These are phyloP conservation scores for Pseudomyrmex cubaensis DNA, from an alignment of 1,140 invertebrate species.

Conservation along the genomic window DNA sequence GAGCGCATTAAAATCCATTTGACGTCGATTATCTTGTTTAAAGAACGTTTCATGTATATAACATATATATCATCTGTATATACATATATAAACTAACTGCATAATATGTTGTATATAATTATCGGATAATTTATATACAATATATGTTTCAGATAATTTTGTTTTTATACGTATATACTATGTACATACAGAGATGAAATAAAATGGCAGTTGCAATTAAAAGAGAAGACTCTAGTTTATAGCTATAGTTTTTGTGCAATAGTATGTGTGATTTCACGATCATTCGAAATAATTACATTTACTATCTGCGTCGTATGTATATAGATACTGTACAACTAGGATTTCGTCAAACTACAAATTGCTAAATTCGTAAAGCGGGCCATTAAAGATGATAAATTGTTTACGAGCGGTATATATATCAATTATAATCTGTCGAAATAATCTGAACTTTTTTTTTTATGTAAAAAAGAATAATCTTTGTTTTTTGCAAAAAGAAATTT, in stretches of 20 bases:
- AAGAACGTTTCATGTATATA: no score
- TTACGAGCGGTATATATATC: neutral
- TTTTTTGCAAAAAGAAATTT: neutral
- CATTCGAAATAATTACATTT: neutral
- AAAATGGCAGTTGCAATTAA: conserved; percentile 63
- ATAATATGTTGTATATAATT: neutral
- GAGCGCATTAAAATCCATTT: no score
- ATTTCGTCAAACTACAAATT: conserved; percentile 5
- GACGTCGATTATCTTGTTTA: no score
- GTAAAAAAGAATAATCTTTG: neutral
- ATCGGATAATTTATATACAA: conserved; percentile 18
- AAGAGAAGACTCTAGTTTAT: conserved; percentile 28
- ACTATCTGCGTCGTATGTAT: neutral
- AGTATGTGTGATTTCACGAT: neutral
- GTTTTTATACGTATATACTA: no score
- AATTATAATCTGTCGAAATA: neutral
- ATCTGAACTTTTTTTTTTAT: neutral
- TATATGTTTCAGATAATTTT: neutral
- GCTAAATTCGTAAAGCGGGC: conserved; percentile 18
- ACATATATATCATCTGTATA: no score
- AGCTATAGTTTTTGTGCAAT: conserved; percentile 25
- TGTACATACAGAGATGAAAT: conserved; percentile 7
- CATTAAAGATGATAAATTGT: neutral
- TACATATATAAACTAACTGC: no score
- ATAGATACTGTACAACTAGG: neutral